Base-by-base conservation (phyloP, 2,113 vertebrate genomes). In the Callospermophilus lateralis region DNA sequence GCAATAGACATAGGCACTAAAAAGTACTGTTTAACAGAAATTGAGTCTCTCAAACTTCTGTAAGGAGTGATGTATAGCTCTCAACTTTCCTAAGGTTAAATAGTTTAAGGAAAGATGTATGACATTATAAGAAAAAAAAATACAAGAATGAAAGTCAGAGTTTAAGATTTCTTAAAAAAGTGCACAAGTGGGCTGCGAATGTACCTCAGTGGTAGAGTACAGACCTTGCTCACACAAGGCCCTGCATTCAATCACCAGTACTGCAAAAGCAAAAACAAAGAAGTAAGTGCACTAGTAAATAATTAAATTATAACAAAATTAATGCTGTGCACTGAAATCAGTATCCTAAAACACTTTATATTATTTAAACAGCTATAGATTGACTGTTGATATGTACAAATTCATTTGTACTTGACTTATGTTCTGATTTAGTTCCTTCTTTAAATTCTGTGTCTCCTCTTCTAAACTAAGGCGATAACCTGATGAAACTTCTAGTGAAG, bases 391-490 rank as follows among this genome's bases (percentile, higher is more conserved):
- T 16, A 93, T 1, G 0, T 67, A 55, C 53, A 81, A 83, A 55
- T 76, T 79, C 0, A 16, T 98, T 99, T 99, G 0, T 98, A 99
- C 99, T 99, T 99, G 99, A 83, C 72, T 97, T 98, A 97, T 99
- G 58, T 99, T 83, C 84, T 98, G 98, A 85, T 99, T 98, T 94
- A 99, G 67, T 94, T 99, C 99, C 91, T 99, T 99, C 73, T 99
- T 98, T 83, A 99, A 98, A 20, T 97, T 97, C n/a, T 97, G 32
- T 95, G 99, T 99, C 89, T 99, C 99, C 9, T 99, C 99, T 97
- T 99, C 99, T 93, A 99, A 98, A 96, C 99, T 98, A 92, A 96
- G 99, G 74, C 99, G 99, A 95, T 99, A 99, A 51, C 98, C 99
- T 0, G 98, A 98, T 90, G 98, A 99, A 67, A 99, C 99, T 97